A percentile compares a stretch with the other conserved stretches of the same genome.
phyloP scores from a whole-genome alignment of 2,797 vertebrate species.

The Platyrinchus mystaceus region DNA sequence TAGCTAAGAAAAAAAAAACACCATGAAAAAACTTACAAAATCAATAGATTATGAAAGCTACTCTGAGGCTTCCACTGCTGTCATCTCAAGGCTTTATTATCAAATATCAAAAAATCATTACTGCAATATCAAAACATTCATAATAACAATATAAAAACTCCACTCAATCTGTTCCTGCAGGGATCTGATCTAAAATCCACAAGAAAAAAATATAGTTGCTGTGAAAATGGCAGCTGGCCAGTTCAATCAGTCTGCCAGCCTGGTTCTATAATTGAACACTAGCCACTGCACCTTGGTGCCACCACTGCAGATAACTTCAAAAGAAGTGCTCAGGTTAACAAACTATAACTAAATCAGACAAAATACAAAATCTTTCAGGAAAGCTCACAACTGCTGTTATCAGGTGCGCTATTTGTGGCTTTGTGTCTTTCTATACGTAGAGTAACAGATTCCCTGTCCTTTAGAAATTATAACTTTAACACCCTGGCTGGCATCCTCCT shows the following conservation, averaged over 20 bases:
- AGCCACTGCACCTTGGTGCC: not conserved
- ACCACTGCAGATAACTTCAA: not conserved
- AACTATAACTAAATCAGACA: not conserved
- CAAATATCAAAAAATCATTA: slow-evolving; percentile 67
- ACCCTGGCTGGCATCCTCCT: not conserved
- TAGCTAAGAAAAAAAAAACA: not conserved
- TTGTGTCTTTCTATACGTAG: not conserved
- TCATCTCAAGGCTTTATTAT: slow-evolving; percentile 34
- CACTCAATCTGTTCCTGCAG: slow-evolving; percentile 55
- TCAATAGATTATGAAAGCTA: slow-evolving; percentile 41
- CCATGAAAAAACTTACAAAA: not conserved
- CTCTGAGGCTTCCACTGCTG: not conserved
- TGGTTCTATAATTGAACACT: not conserved
- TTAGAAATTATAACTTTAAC: not conserved
- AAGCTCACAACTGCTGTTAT: not conserved
- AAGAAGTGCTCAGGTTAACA: not conserved
- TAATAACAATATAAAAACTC: slow-evolving; percentile 47
- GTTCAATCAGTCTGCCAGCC: slow-evolving; percentile 6
- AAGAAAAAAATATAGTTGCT: slow-evolving; percentile 24
- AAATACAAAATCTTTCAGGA: not conserved
- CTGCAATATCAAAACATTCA: slow-evolving; percentile 40
- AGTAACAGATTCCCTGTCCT: not conserved
- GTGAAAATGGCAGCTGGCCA: slow-evolving; percentile 48
- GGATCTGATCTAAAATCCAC: slow-evolving; percentile 61
- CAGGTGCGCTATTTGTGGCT: not conserved